Base-by-base conservation (phyloP, 2,797 vertebrate genomes). In the Danio choprae region DNA sequence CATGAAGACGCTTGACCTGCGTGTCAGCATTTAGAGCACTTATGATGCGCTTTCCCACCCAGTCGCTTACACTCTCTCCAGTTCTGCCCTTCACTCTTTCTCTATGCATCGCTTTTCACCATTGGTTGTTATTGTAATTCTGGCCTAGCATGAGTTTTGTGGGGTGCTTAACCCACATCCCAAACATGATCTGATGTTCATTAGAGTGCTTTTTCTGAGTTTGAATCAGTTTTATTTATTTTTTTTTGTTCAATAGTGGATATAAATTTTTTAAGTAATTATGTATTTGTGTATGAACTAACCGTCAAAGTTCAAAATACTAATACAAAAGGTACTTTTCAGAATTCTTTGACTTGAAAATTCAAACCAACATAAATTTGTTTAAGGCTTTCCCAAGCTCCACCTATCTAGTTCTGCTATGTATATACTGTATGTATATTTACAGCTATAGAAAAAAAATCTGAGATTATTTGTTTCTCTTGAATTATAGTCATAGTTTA, bases 11-110 rank as follows among this genome's bases (percentile, higher is more conserved):
- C 20, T 72, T 71, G 68, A 72, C 68, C 77, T 5, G 10, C 11
- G 13, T 55, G 77, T 79, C 77, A 72, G 59, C 46, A 12, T 79
- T 79, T 38, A 72, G 59, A 72, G 38, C 77, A 63, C 20, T 79
- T 79, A 72, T 72, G 67, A 44, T 72, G 48, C 44, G 16, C 36
- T 55, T 55, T n/a, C 16, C n/a, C 38, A n/a, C 22, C 44, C 40
- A 41, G 41, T 60, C 55, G 29, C 70, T 56, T n/a, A 38, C 6
- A 0, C 72, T 10, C 16, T 74, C 44, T 75, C 46, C n/a, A 46
- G 41, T 20, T 53, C 58, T 64, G n/a, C 22, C n/a, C 44, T 75
- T 51, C 3, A 11, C 0, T 75, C 36, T 78, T 59, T 69, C 20
- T 67, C 22, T 68, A 58, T 77, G 41, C 22, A 68, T 78, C 9